Evolutionary conservation across 2,797 vertebrate species (phyloP).

Genomic region (Australoheros facetus): DNA sequence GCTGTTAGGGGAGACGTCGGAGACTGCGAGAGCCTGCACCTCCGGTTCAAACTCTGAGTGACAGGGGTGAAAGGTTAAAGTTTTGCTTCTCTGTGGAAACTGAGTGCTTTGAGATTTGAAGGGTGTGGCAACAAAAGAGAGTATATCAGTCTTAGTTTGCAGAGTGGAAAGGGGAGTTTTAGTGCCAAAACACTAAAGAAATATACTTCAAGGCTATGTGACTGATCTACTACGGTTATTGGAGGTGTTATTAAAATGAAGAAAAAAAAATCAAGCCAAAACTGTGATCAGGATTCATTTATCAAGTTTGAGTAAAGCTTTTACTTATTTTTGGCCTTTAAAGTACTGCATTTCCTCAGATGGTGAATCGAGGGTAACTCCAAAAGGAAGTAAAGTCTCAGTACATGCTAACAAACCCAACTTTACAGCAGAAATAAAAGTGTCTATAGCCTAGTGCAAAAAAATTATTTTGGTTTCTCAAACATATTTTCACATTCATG

Average conservation of each 20-base stretch:
- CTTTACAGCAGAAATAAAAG: not conserved
- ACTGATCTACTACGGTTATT: conserved; percentile 79
- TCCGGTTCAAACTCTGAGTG: conserved; percentile 90
- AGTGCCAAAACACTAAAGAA: not conserved
- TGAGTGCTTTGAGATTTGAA: conserved; percentile 55
- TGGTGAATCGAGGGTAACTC: not conserved
- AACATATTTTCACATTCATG: no score
- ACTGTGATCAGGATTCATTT: not conserved
- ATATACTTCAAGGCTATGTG: not conserved
- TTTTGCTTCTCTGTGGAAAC: conserved; percentile 49
- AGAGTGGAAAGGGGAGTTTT: conserved; percentile 12
- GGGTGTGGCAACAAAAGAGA: conserved; percentile 22
- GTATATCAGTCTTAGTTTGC: not conserved
- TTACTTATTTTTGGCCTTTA: not conserved
- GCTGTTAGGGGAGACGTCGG: conserved; percentile 83
- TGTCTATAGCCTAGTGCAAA: not conserved
- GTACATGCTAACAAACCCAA: not conserved
- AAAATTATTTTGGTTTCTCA: not conserved
- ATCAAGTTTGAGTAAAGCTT: not conserved
- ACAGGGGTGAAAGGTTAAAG: conserved; percentile 61
- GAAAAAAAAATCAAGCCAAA: not conserved
- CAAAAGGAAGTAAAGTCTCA: not conserved
- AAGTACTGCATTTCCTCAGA: not conserved
- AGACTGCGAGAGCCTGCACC: conserved; percentile 89
- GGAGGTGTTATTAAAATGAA: conserved; percentile 61